Base-by-base conservation (phyloP, 1,140 invertebrate genomes). In the Aradophagus sp. region DNA sequence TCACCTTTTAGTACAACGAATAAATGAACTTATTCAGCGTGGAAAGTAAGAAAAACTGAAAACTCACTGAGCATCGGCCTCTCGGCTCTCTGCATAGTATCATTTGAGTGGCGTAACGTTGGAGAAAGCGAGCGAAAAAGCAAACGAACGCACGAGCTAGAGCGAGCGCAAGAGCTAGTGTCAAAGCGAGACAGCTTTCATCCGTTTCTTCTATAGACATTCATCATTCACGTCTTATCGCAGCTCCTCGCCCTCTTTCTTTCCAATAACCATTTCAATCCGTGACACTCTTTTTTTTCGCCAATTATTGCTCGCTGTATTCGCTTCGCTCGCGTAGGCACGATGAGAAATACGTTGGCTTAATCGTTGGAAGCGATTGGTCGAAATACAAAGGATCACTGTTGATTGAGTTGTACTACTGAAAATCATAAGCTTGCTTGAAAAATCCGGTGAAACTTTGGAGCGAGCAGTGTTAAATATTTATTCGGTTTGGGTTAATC, bases 181-280 rank as follows among this genome's bases (percentile, higher is more conserved):
- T n/a, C 31, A 55, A 13, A 61, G 41, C 23, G 41, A 72, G 52
- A 62, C 61, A 32, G 50, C 29, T 41, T 12, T 44, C 23, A 48
- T n/a, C n/a, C 65, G 44, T 71, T 66, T 77, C n/a, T n/a, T n/a
- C 73, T 75, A 66, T 75, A 73, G 62, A 34, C 59, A 73, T 77
- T 70, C 66, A 63, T 69, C 68, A 72, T 77, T 73, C 68, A 44
- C 34, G 56, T 47, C 59, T 65, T 50, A 50, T 41, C 36, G 32
- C 47, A 47, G 36, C 29, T 38, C 59, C 45, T 36, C 35, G 58
- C 27, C 45, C 8, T 8, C 58, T 52, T 70, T 42, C 56, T 67
- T 70, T 62, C 62, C 53, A 47, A 61, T 45, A 59, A 73, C 34
- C 31, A n/a, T 53, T 32, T 41, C 38, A 72, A 36, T 42, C 45